Percentiles rank a stretch among this genome's conserved stretches.
These are phyloP conservation scores for Australoheros scitulus DNA, from an alignment of 2,113 vertebrate genomes.

Conservation along the genomic window DNA sequence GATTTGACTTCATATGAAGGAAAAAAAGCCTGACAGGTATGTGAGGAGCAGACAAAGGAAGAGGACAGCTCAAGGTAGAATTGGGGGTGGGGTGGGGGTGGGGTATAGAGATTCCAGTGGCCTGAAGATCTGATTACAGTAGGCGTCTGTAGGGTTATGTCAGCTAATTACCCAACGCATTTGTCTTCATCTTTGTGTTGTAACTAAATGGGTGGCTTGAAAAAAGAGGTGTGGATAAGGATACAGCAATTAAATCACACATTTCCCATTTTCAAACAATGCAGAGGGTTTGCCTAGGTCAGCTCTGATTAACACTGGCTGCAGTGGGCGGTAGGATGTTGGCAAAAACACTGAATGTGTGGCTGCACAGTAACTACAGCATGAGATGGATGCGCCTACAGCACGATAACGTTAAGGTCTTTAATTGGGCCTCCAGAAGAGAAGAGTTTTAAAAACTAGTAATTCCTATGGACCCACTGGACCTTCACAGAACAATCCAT, in stretches of 20 bases:
- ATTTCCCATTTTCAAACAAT: slow-evolving; percentile 39
- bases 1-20: not conserved
- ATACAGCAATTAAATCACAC: slow-evolving; percentile 52
- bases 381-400: slow-evolving; percentile 6
- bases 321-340: slow-evolving; percentile 28
- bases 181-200: slow-evolving; percentile 59
- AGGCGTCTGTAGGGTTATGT: slow-evolving; percentile 26
- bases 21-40: not conserved
- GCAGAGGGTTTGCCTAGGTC: slow-evolving; percentile 19
- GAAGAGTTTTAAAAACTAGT: not conserved
- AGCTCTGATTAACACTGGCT: slow-evolving; percentile 41
- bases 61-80: not conserved
- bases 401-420: slow-evolving; percentile 4
- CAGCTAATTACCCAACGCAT: slow-evolving; percentile 59
- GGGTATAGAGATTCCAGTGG: not conserved
- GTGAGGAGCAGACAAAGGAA: not conserved
- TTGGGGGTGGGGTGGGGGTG: rapidly evolving
- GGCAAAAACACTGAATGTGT: slow-evolving; percentile 7
- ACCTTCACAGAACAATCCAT: slow-evolving; percentile 32
- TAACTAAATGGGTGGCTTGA: slow-evolving; percentile 57
- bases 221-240: slow-evolving; percentile 33
- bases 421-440: slow-evolving; percentile 28
- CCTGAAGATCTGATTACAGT: slow-evolving; percentile 52
- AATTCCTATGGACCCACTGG: slow-evolving; percentile 14
- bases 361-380: slow-evolving; percentile 17